Evolutionary conservation across 2,888 invertebrate genomes (phyloP), one percentile per base, ranked within the genome.

Genomic region (Orchesellides sinensis): DNA sequence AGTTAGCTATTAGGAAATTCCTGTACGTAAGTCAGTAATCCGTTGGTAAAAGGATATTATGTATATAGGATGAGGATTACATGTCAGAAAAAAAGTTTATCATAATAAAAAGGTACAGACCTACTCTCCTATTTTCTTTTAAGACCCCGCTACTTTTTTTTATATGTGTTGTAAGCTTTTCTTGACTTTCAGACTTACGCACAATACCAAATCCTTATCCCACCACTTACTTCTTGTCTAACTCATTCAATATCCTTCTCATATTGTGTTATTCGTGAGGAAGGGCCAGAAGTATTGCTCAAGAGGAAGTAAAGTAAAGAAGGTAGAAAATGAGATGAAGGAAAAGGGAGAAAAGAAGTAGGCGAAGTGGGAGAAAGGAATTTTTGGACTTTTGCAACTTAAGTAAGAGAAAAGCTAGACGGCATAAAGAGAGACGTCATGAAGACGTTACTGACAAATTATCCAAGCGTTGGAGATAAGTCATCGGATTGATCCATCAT

Each of bases 401-500:
- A 47, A 56, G 61, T 40, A 63, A 79, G 63, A 35, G 25, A 49
- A 54, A 27, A 14, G 66, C 27, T 47, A n/a, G 29, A 70, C 27
- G 54, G 23, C 68, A 29, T 21, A 68, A 54, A 69, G 68, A 65
- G 69, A 75, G 59, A 80, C 66, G 79, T 79, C 78, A 80, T 72
- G 79, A 80, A 70, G 75, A 82, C 70, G 70, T 75, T 75, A 63
- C 83, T 79, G 83, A 83, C 83, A 83, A 83, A 83, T 83, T 83
- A 83, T 79, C 83, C 69, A 47, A 83, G 83, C 79, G 74, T 52
- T 79, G 40, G 54, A 83, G 83, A 83, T 79, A 83, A 83, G 83
- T 83, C 83, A 83, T 83, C 74, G 73, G 74, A 80, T 83, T 83
- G 83, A 83, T 83, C 83, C 79, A 83, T 83, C 83, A 83, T 83